Conservation (phyloP, 2,888 invertebrate genomes). For the Argynnis bischoffii region DNA sequence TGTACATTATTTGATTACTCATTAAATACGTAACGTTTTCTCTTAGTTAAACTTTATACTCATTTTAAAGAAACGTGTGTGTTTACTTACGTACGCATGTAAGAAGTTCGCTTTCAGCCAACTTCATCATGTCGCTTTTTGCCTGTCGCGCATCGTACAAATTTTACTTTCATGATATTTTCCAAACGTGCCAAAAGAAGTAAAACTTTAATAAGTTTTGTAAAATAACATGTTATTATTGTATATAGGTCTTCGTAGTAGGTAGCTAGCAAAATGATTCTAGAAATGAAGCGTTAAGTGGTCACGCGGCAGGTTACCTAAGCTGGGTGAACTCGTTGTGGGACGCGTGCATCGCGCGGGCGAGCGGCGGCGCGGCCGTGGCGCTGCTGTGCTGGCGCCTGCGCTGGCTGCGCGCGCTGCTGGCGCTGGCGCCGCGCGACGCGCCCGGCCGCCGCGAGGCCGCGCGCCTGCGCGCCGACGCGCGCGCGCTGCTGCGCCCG, state of each 20-base stretch:
- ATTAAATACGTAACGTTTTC: no score
- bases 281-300: background rate
- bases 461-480: slow-evolving; percentile 37
- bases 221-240: background rate
- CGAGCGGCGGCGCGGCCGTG: slow-evolving; percentile 45
- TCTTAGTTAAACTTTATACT: no score
- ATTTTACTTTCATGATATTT: no score
- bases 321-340: slow-evolving; percentile 45
- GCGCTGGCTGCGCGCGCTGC: slow-evolving; percentile 63
- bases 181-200: no score
- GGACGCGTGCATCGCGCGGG: slow-evolving; percentile 47
- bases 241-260: background rate
- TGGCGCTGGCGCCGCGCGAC: slow-evolving; percentile 44
- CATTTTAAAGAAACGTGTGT: no score
- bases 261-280: background rate
- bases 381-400: slow-evolving; percentile 67
- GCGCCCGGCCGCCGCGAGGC: slow-evolving; percentile 42
- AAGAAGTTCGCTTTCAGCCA: no score
- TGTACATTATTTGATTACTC: no score
- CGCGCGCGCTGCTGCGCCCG: slow-evolving; percentile 42
- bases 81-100: no score
- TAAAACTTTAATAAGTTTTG: no score
- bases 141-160: no score
- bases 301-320: slow-evolving; percentile 50
- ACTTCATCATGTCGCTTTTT: no score